Evolutionary conservation across 2,797 vertebrate species (phyloP).

Genomic region (Trachops cirrhosus): DNA sequence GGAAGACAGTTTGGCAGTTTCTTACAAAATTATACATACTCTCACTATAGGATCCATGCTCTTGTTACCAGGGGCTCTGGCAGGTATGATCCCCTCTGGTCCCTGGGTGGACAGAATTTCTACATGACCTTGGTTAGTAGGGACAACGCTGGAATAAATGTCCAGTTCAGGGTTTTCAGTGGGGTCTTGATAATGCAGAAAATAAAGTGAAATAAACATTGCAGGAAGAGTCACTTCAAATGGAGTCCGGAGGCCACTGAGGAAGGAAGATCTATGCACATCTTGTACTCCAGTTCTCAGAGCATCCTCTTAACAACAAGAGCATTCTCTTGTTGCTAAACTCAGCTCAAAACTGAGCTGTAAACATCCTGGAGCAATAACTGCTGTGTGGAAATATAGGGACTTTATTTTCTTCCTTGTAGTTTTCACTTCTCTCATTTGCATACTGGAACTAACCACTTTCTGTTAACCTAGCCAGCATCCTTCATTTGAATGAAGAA

Average conservation of each 20-base stretch:
- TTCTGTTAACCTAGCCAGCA: not conserved
- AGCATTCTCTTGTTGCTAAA: not conserved
- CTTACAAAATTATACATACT: not conserved
- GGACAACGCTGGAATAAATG: not conserved
- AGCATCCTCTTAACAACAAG: not conserved
- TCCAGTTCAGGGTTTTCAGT: not conserved
- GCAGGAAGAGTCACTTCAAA: not conserved
- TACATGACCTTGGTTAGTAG: not conserved
- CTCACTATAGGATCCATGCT: not conserved
- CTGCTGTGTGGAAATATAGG: not conserved
- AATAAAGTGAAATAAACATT: not conserved
- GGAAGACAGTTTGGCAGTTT: not conserved
- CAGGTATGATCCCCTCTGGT: not conserved
- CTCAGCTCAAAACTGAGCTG: not conserved
- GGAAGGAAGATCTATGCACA: not conserved
- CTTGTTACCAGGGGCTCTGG: not conserved
- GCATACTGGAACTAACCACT: not conserved
- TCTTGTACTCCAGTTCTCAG: not conserved
- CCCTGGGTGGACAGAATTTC: not conserved
- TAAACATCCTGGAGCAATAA: not conserved
- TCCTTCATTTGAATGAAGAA: not conserved
- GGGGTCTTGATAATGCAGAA: not conserved
- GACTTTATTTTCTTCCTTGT: not conserved
- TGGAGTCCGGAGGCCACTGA: not conserved
- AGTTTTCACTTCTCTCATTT: not conserved